Conservation (phyloP, 1,140 invertebrate species). For the Stegodyphus dumicola region DNA sequence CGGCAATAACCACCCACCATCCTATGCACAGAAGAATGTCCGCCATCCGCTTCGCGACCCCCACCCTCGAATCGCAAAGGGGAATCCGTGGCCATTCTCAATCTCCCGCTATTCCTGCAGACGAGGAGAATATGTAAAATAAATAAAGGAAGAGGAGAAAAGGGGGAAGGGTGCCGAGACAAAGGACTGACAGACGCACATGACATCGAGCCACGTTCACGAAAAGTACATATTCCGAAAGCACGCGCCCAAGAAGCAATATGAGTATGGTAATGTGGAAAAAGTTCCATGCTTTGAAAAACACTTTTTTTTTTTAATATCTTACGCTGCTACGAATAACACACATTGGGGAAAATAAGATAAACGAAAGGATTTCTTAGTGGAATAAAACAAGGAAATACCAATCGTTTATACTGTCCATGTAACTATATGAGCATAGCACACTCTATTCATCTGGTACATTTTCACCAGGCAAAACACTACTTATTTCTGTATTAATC, state of each 20-base stretch:
- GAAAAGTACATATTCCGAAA: background rate
- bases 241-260: constrained; percentile 29
- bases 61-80: too few relatives aligned
- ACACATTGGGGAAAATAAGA: too few relatives aligned
- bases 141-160: constrained; percentile 42
- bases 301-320: constrained; percentile 40
- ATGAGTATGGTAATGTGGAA: constrained; percentile 39
- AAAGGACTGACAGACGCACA: constrained; percentile 48
- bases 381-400: too few relatives aligned
- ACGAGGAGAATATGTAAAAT: constrained; percentile 55
- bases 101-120: background rate
- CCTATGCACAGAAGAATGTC: constrained; percentile 35
- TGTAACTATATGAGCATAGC: too few relatives aligned
- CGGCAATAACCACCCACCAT: constrained; percentile 41
- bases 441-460: too few relatives aligned
- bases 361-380: too few relatives aligned
- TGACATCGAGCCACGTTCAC: constrained; percentile 5
- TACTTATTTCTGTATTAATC: too few relatives aligned
- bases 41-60: background rate
- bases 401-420: too few relatives aligned
- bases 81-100: constrained; percentile 37
- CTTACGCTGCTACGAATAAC: background rate
- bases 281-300: constrained; percentile 26
- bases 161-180: constrained; percentile 18
- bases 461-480: too few relatives aligned